Percentiles rank a stretch among this genome's conserved stretches.
Conservation (phyloP, 2,888 invertebrate species). For the Temnothorax rugatulus region DNA sequence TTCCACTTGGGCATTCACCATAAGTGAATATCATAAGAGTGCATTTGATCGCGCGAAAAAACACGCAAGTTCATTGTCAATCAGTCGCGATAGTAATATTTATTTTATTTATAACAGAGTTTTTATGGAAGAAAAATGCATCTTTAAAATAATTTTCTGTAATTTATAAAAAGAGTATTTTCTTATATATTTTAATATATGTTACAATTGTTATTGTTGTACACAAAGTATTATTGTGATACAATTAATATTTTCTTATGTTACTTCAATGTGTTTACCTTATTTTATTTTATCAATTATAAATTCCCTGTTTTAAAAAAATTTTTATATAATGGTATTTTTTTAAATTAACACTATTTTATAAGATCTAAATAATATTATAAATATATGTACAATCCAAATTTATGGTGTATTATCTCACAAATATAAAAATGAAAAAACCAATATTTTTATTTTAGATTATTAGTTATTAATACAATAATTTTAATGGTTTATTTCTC, state of each 20-base stretch:
- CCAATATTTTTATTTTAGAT: neutral
- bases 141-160: neutral
- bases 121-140: neutral
- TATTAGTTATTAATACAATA: neutral
- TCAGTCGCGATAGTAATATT: neutral
- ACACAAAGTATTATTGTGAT: too few species aligned
- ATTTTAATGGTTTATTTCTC: neutral
- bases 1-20: conserved; percentile 8
- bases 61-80: conserved; percentile 7
- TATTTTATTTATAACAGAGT: neutral
- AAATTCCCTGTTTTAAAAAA: neutral
- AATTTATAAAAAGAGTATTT: conserved; percentile 8
- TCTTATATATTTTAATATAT: neutral
- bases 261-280: neutral
- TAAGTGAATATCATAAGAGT: conserved; percentile 5
- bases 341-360: neutral
- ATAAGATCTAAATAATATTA: neutral
- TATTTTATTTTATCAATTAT: neutral
- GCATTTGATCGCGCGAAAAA: neutral
- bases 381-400: neutral
- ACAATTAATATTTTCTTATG: neutral
- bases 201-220: neutral
- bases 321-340: neutral
- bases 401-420: neutral
- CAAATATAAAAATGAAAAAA: neutral